Conservation (phyloP, 2,888 invertebrate species). For the Drosophila suboccidentalis region DNA sequence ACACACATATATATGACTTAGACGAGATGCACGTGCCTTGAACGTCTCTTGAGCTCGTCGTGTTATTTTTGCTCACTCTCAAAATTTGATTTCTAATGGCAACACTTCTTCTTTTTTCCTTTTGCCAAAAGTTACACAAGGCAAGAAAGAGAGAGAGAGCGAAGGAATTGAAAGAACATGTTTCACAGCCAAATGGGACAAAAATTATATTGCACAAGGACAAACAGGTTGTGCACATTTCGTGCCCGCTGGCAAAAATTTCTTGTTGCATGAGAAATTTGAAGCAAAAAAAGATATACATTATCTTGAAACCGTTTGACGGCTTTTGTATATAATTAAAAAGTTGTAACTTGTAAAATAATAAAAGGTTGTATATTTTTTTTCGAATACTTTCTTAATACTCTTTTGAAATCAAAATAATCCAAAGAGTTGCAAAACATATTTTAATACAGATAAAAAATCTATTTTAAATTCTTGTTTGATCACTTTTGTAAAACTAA, state of each 20-base stretch:
- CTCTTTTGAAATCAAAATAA: no score
- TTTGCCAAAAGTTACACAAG: constrained; percentile 22
- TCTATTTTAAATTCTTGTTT: no score
- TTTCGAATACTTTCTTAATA: no score
- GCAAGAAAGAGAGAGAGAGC: neutral
- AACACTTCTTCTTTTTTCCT: constrained; percentile 26
- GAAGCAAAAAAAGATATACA: constrained; percentile 39
- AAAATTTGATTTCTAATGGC: constrained; percentile 51
- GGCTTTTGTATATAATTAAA: constrained; percentile 62
- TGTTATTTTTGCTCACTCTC: constrained; percentile 22
- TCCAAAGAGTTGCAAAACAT: no score
- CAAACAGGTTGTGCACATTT: constrained; percentile 29
- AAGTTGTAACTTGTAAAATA: constrained; percentile 2
- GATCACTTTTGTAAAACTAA: no score
- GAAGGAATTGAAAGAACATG: neutral
- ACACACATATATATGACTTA: neutral
- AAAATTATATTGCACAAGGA: constrained; percentile 20
- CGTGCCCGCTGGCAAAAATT: constrained; percentile 42
- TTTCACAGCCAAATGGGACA: neutral
- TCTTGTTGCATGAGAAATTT: constrained; percentile 47
- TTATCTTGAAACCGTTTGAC: constrained; percentile 58
- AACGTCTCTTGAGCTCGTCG: constrained; percentile 6
- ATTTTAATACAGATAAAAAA: no score
- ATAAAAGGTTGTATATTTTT: no score
- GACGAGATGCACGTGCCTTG: constrained; percentile 26